Conservation (phyloP, 2,797 vertebrate genomes). For the Macropodus opercularis region DNA sequence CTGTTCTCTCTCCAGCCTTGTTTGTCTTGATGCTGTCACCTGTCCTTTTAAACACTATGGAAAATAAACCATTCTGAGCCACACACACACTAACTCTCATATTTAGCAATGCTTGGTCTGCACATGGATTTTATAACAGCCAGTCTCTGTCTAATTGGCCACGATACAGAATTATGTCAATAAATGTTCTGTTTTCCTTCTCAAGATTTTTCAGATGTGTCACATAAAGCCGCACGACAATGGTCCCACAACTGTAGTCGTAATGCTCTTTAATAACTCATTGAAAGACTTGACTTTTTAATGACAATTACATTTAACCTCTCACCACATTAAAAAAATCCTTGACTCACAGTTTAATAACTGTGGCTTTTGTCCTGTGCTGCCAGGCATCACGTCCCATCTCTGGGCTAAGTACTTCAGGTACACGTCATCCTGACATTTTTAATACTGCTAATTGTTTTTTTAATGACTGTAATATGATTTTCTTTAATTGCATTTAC, state of each 20-base stretch:
- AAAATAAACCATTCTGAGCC: no score
- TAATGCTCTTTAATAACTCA: not conserved
- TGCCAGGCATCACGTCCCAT: conserved; percentile 33
- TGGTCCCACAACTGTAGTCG: not conserved
- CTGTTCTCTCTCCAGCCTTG: not conserved
- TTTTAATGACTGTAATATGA: not conserved
- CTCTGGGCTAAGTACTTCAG: conserved; percentile 14
- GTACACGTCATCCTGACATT: conserved; percentile 39
- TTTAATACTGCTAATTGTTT: conserved; percentile 35
- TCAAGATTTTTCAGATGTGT: conserved; percentile 20
- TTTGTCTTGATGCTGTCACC: not conserved
- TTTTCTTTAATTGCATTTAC: conserved; percentile 16
- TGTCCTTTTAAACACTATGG: not conserved
- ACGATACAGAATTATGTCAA: not conserved
- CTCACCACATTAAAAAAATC: conserved; percentile 1
- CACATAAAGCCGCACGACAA: not conserved
- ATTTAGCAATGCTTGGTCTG: conserved; percentile 22
- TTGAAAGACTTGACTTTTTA: conserved; percentile 34
- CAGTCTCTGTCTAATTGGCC: not conserved
- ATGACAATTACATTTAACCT: conserved; percentile 5
- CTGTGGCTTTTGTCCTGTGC: conserved; percentile 23
- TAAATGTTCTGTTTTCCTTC: conserved; percentile 19
- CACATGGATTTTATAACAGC: conserved; percentile 12
- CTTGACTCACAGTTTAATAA: not conserved
- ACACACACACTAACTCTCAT: conserved; percentile 23